Evolutionary conservation across 2,797 vertebrate species (phyloP), one percentile per base, ranked within the genome.

Genomic region (Rhynchotus rufescens): DNA sequence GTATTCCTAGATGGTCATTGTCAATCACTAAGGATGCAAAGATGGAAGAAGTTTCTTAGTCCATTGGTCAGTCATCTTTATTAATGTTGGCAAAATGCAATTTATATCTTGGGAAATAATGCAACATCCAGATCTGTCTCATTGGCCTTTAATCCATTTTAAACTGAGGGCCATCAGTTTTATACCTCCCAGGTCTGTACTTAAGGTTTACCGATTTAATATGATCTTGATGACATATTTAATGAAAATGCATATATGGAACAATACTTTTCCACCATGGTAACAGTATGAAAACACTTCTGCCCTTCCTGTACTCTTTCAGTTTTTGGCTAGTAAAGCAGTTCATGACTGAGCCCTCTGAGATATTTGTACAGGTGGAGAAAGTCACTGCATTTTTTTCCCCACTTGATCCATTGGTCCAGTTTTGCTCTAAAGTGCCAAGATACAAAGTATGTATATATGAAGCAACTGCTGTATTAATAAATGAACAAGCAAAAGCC

Each of bases 21-120:
- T 80, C 84, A 59, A 26, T 89, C 86, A 81, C 88, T 94, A 88
- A 96, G 80, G 28, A 88, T 60, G 62, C 40, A 36, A 74, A 88
- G 21, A 73, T 84, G 92, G 83, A 92, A 92, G 90, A 94, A 80
- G 23, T 81, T 86, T 89, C 72, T 89, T 80, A 88, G 78, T 75
- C 26, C 52, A 71, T 88, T 91, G 85, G 74, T 38, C 42, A 64
- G 51, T 67, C 87, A 83, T 89, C 17, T 59, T 86, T 61, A 82
- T 80, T 71, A 86, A 51, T 44, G 68, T 36, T 45, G 28, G 44
- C 57, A 65, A 68, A 93, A 51, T 6, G 20, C 59, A 51, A 21
- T 74, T 64, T 78, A 40, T 82, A 32, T 15, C 38, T 89, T 32
- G 36, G 80, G 66, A 65, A 78, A 40, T 40, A 72, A 67, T 26